These are phyloP conservation scores for Pseudachorutes palmiensis DNA, from an alignment of 1,140 invertebrate genomes.

Conservation along the genomic window DNA sequence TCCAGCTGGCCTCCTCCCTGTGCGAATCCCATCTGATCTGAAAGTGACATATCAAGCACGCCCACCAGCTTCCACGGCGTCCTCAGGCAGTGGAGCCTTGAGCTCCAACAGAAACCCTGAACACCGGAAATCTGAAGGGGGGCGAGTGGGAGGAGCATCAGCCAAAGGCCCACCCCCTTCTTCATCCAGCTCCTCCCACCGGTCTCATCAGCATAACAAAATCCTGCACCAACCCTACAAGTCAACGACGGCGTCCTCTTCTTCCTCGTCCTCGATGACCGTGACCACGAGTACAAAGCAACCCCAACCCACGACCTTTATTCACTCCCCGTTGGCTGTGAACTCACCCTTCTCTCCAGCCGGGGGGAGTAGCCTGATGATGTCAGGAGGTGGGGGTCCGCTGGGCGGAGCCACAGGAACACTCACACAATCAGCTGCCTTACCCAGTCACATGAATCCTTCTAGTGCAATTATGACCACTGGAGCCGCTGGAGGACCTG, in stretches of 20 bases:
- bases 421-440: conserved; percentile 4
- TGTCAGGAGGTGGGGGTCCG: not conserved
- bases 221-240: conserved; percentile 36
- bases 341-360: not conserved
- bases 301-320: not conserved
- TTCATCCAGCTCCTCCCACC: not conserved
- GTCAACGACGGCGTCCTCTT: conserved; percentile 19
- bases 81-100: not conserved
- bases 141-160: conserved; percentile 1
- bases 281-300: not conserved
- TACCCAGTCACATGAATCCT: conserved; percentile 6
- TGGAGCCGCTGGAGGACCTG: conserved; percentile 16
- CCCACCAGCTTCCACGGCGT: conserved; percentile 21
- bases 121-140: conserved; percentile 8
- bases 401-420: not conserved
- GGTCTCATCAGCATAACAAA: conserved; percentile 3
- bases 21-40: conserved; percentile 33
- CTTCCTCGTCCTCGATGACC: conserved; percentile 7
- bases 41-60: conserved; percentile 38
- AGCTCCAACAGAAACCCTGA: conserved; percentile 16
- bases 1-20: conserved; percentile 28
- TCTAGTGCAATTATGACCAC: not conserved
- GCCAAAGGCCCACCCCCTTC: not conserved
- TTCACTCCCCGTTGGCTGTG: not conserved
- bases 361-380: not conserved